phyloP scores from a whole-genome alignment of 1,140 invertebrate species.

The Temnothorax curvispinosus region DNA sequence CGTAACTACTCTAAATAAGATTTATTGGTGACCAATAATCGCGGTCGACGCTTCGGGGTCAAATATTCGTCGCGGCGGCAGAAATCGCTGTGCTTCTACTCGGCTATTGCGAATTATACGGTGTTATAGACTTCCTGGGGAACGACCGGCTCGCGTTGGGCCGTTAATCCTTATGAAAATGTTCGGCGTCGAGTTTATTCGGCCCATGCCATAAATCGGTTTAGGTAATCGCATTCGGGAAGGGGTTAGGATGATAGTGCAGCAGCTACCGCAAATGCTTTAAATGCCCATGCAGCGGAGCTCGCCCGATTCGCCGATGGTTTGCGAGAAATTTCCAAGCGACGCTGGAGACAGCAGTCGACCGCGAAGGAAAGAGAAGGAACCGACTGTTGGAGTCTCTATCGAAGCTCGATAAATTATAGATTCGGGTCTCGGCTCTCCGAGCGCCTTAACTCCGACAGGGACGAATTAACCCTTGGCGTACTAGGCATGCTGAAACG shows the following conservation, averaged over 20 bases:
- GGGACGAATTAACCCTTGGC: conserved; percentile 49
- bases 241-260: conserved; percentile 42
- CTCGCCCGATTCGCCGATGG: conserved; percentile 44
- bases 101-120: conserved; percentile 52
- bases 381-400: background rate
- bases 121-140: background rate
- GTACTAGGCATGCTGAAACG: background rate
- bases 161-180: conserved; percentile 60
- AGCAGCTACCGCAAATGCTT: conserved; percentile 60
- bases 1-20: background rate
- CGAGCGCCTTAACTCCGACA: conserved; percentile 44
- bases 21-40: conserved; percentile 8
- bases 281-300: conserved; percentile 51
- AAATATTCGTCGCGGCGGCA: conserved; percentile 10
- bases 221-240: conserved; percentile 58
- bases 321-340: conserved; percentile 61
- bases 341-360: conserved; percentile 39
- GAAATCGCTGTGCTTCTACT: conserved; percentile 15
- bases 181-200: conserved; percentile 60
- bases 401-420: conserved; percentile 60
- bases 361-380: conserved; percentile 29
- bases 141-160: conserved; percentile 4
- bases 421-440: conserved; percentile 54
- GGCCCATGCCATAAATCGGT: conserved; percentile 62
- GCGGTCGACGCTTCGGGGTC: background rate